phyloP scores from a whole-genome alignment of 2,888 invertebrate genomes.

The Clanis bilineata region DNA sequence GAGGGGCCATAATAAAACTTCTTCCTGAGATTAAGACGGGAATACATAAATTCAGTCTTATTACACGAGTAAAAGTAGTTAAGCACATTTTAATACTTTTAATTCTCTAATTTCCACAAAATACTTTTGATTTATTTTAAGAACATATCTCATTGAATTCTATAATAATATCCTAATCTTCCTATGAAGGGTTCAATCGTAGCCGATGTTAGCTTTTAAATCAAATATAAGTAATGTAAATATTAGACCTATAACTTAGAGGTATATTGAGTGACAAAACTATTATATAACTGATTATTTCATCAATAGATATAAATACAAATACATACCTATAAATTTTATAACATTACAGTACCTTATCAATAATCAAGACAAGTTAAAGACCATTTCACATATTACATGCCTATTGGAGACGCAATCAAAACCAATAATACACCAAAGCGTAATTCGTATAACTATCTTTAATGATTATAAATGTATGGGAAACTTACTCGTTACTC shows the following conservation, averaged over 20 bases:
- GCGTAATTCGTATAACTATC: constrained; percentile 12
- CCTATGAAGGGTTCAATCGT: too few relatives aligned
- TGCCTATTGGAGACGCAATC: constrained; percentile 1
- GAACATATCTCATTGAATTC: too few relatives aligned
- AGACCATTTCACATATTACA: constrained; percentile 19
- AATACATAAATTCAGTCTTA: too few relatives aligned
- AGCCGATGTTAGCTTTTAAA: too few relatives aligned
- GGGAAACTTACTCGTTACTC: constrained; percentile 25
- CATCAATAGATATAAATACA: background rate
- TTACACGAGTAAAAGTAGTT: too few relatives aligned
- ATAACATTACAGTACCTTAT: background rate
- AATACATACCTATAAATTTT: background rate
- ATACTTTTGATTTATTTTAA: too few relatives aligned
- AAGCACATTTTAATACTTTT: too few relatives aligned
- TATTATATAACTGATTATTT: background rate
- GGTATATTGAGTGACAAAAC: background rate
- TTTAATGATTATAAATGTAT: constrained; percentile 6
- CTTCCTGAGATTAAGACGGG: constrained; percentile 23
- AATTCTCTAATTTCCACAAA: too few relatives aligned
- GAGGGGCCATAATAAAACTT: constrained; percentile 37
- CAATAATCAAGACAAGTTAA: background rate
- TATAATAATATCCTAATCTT: too few relatives aligned
- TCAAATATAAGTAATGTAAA: too few relatives aligned
- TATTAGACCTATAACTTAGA: too few relatives aligned
- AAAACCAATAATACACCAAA: constrained; percentile 6